These are phyloP conservation scores for Sternotherus odoratus DNA, from an alignment of 2,797 vertebrate species.

Conservation along the genomic window DNA sequence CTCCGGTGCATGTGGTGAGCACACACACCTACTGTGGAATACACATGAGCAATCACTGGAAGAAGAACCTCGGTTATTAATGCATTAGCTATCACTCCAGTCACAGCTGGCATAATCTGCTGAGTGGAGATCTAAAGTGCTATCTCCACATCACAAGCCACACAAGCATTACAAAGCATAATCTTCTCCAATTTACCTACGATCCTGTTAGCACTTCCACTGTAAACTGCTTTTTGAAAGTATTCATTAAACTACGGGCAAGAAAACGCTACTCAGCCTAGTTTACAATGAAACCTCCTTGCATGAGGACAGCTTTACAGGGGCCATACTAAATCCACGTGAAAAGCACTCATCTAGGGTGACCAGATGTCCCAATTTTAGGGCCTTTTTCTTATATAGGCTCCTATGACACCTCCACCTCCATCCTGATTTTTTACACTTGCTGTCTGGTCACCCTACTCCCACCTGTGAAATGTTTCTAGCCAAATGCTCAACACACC, in stretches of 20 bases:
- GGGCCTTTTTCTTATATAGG: too few relatives aligned
- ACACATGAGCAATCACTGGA: too few relatives aligned
- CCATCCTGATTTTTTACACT: too few relatives aligned
- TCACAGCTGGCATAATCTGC: background rate
- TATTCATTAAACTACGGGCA: background rate
- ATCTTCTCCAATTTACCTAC: constrained; percentile 22
- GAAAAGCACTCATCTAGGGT: background rate
- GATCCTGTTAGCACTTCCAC: background rate
- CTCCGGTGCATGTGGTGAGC: too few relatives aligned
- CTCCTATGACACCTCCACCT: too few relatives aligned
- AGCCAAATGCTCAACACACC: background rate
- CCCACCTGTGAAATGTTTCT: background rate
- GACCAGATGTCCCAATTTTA: too few relatives aligned
- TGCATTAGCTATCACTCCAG: constrained; percentile 7
- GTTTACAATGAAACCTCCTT: background rate
- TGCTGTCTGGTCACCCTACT: too few relatives aligned
- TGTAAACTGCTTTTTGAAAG: constrained; percentile 1
- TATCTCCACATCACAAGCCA: background rate
- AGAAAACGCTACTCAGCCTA: background rate
- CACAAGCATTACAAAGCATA: background rate
- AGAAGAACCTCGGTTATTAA: background rate
- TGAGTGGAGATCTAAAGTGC: background rate
- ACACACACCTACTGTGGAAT: too few relatives aligned
- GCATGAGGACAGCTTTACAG: background rate
- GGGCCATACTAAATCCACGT: background rate